Percentiles rank a stretch among this genome's conserved stretches.
Evolutionary conservation across 2,113 vertebrate species (phyloP).

Genomic region (Pelecanus crispus): DNA sequence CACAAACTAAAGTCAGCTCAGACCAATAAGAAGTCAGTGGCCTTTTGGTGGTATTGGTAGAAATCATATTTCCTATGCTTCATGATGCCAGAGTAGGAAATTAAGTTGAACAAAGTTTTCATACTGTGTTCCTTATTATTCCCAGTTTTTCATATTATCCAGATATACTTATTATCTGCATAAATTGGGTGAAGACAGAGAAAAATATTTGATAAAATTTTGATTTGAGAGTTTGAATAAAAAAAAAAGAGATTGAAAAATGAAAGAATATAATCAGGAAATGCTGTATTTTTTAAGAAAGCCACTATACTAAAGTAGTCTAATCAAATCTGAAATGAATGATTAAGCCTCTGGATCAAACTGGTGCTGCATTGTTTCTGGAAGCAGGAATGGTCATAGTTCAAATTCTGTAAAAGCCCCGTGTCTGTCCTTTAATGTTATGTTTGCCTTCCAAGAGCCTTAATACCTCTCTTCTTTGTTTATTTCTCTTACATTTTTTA

Average conservation of each 20-base stretch:
- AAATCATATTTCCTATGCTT: neutral
- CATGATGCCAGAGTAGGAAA: neutral
- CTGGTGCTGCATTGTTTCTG: neutral
- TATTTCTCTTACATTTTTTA: neutral
- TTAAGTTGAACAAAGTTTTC: neutral
- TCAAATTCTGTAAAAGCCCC: neutral
- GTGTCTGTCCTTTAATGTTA: neutral
- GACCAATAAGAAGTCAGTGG: neutral
- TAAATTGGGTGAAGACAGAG: neutral
- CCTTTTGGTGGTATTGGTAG: neutral
- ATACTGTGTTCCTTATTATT: neutral
- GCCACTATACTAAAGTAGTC: neutral
- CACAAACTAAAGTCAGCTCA: neutral
- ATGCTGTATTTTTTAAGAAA: neutral
- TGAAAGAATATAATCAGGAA: neutral
- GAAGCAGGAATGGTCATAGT: neutral
- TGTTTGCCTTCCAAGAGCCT: neutral
- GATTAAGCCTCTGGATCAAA: neutral
- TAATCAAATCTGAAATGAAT: neutral
- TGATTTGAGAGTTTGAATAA: neutral
- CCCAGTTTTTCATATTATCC: neutral
- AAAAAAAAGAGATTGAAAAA: neutral
- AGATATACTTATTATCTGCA: neutral
- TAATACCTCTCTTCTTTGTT: neutral
- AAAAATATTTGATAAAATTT: neutral